Percentiles rank a stretch among this genome's conserved stretches.
Evolutionary conservation across 2,797 vertebrate species (phyloP).

Genomic region (Coreius guichenoti): DNA sequence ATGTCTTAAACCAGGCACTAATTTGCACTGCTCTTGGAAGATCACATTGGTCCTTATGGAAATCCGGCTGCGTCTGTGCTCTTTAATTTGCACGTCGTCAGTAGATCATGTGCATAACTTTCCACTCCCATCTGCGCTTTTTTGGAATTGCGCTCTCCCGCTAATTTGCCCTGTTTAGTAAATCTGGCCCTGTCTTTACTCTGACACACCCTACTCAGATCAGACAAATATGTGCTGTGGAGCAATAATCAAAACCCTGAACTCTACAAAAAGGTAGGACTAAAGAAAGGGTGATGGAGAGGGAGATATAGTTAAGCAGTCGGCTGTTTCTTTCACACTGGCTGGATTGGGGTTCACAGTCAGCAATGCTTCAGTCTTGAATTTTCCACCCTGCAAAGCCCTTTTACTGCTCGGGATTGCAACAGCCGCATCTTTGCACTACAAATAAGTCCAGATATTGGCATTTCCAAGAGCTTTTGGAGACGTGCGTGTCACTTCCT

Average conservation of each 20-base stretch:
- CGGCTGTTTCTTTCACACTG: conserved; percentile 37
- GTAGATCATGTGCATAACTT: too few species aligned
- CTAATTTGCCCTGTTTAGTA: too few species aligned
- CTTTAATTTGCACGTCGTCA: too few species aligned
- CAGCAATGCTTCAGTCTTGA: conserved; percentile 52
- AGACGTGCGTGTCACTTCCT: conserved; percentile 68
- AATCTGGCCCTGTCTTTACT: neutral
- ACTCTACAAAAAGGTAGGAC: conserved; percentile 6
- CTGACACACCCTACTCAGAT: neutral
- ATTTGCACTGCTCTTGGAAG: too few species aligned
- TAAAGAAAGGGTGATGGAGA: conserved; percentile 14
- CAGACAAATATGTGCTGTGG: neutral
- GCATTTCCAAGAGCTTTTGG: conserved; percentile 62
- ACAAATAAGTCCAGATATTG: conserved; percentile 60
- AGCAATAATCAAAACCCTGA: conserved; percentile 4
- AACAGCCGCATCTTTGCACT: conserved; percentile 47
- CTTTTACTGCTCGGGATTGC: conserved; percentile 47
- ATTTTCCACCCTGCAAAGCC: conserved; percentile 48
- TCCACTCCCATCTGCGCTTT: too few species aligned
- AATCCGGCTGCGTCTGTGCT: too few species aligned
- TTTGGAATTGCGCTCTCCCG: too few species aligned
- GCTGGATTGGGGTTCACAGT: conserved; percentile 44
- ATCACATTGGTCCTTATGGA: too few species aligned
- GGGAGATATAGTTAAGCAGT: conserved; percentile 24
- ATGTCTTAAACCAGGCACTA: too few species aligned